phyloP scores from a whole-genome alignment of 2,113 vertebrate genomes.

The Callospermophilus lateralis region DNA sequence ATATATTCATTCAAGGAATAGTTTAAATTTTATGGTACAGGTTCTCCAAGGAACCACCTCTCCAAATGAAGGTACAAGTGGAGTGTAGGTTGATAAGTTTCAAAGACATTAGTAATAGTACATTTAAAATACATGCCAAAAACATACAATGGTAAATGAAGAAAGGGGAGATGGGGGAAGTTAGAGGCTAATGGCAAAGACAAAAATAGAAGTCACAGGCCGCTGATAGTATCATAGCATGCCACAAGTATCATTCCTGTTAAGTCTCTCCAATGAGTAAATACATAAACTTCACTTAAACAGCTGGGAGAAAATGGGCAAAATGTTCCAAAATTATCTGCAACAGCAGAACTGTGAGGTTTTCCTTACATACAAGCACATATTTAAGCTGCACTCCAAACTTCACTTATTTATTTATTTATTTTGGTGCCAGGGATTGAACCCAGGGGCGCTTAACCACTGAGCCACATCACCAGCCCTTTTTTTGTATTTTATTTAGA shows the following conservation, averaged over 20 bases:
- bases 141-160: conserved; percentile 62
- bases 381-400: background rate
- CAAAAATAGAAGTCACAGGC: background rate
- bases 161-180: background rate
- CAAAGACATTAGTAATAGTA: conserved; percentile 66
- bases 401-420: background rate
- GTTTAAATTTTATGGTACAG: conserved; percentile 67
- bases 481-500: too few species aligned
- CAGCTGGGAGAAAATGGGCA: background rate
- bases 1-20: conserved; percentile 47
- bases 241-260: background rate
- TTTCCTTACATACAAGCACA: background rate
- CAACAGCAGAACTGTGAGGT: background rate
- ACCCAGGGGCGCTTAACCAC: too few species aligned
- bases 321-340: background rate
- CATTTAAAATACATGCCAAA: conserved; percentile 54
- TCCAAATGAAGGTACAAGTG: conserved; percentile 45
- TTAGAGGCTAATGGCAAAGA: conserved; percentile 31
- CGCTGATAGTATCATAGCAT: background rate
- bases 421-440: too few species aligned
- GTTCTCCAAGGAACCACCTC: conserved; percentile 69
- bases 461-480: too few species aligned
- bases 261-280: background rate
- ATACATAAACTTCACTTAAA: background rate
- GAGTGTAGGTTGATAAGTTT: conserved; percentile 75